Evolutionary conservation across 2,113 vertebrate genomes (phyloP).

Genomic region (Dasyornis broadbenti): DNA sequence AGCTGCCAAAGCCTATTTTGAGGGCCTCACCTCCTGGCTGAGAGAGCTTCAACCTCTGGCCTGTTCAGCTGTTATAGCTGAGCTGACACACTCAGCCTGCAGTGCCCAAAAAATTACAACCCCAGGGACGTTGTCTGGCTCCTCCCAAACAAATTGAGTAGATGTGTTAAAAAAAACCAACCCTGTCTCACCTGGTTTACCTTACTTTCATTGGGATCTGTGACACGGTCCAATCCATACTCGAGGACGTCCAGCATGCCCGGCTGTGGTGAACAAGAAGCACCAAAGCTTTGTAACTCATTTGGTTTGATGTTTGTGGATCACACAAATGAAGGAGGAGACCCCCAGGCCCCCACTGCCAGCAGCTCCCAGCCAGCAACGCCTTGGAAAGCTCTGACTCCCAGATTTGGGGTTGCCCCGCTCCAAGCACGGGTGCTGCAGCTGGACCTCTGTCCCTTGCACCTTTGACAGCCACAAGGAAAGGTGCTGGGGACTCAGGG

Average conservation of each 20-base stretch:
- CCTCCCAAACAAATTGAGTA: background rate
- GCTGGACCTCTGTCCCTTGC: background rate
- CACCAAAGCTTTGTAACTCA: background rate
- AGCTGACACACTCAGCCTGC: background rate
- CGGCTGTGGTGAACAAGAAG: slow-evolving; percentile 72
- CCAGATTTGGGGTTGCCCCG: background rate
- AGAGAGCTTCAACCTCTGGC: background rate
- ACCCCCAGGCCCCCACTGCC: background rate
- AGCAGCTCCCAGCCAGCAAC: background rate
- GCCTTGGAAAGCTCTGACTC: background rate
- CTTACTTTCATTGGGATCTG: slow-evolving; percentile 84
- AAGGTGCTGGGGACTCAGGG: background rate
- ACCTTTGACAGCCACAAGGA: background rate
- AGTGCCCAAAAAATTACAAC: background rate
- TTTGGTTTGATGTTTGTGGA: background rate
- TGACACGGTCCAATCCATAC: slow-evolving; percentile 84
- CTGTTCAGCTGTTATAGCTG: background rate
- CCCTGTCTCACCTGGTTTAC: slow-evolving; percentile 83
- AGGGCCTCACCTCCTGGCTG: background rate
- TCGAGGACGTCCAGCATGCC: slow-evolving; percentile 85
- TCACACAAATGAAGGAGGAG: background rate
- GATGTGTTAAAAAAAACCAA: background rate
- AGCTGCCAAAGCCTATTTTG: slow-evolving; percentile 1
- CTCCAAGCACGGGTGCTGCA: fast-evolving
- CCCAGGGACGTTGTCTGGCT: background rate